Base-by-base conservation (phyloP, 2,888 invertebrate species). In the Stegana nigrithorax region DNA sequence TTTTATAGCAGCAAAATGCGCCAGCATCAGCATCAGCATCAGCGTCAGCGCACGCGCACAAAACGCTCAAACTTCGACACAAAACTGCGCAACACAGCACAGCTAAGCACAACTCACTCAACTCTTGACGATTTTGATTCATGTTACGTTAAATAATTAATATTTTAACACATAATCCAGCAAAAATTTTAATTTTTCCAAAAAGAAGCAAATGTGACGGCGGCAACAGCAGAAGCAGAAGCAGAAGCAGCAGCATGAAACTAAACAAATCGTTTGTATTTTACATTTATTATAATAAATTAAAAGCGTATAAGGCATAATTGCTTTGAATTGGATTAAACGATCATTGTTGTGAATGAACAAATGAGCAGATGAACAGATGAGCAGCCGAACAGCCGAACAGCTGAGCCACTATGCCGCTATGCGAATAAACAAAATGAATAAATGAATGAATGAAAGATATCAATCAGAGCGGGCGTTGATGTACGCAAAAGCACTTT, bases 221-320 rank as follows among this genome's bases (percentile, higher is more conserved):
- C 5, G 7, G 5, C 14, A 12, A 36, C n/a, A 39, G 14, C 39
- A 6, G 4, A 39, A 39, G 10, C 29, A 29, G 10, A 59, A 45
- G 8, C 23, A 60, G n/a, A n/a, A 14, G 8, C 8, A 51, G 5
- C 14, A 32, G 47, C 21, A 21, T 21, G 36, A 44, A 71, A 58
- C 67, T 62, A 66, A 59, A 67, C 64, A 73, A 72, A 69, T 69
- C 66, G 68, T 60, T 71, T 64, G 63, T 75, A 69, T 73, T 80
- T 80, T 77, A 81, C 76, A 82, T 83, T 81, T 78, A 77, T 82
- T 81, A 80, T 80, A 81, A 81, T 81, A 81, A 81, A 81, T 81
- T 81, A 81, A 72, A 71, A 59, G 26, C 72, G 66, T 67, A 81
- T 68, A 81, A 69, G 77, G 73, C 75, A 77, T 75, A 78, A 72